phyloP scores from a whole-genome alignment of 1,140 invertebrate species.

The Heliconius hermathena region DNA sequence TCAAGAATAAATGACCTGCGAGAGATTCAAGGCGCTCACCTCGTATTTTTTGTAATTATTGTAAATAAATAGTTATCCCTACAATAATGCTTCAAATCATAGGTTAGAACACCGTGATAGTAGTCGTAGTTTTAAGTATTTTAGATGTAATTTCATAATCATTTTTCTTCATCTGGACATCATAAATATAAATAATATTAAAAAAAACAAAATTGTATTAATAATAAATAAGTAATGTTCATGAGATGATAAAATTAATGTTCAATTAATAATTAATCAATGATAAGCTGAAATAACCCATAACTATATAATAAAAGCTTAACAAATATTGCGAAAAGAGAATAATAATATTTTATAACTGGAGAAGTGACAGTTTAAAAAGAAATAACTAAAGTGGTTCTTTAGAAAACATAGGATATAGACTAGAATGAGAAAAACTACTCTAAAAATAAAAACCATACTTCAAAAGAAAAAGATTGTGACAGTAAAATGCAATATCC shows the following conservation, averaged over 20 bases:
- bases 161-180: background rate
- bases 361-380: background rate
- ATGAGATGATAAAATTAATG: background rate
- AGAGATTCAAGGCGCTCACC: conserved; percentile 55
- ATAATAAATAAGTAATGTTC: conserved; percentile 1
- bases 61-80: conserved; percentile 64
- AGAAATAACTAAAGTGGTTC: conserved; percentile 1
- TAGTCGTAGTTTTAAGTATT: conserved; percentile 65
- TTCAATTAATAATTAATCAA: background rate
- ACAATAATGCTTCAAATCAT: conserved; percentile 68
- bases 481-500: conserved; percentile 40
- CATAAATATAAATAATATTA: background rate
- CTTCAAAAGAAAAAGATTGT: conserved; percentile 32
- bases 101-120: conserved; percentile 77
- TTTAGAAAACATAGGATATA: conserved; percentile 3
- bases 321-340: background rate
- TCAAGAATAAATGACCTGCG: background rate
- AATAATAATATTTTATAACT: background rate
- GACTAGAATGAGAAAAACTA: conserved; percentile 16
- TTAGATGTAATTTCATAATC: conserved; percentile 30
- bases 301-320: background rate
- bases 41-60: conserved; percentile 64
- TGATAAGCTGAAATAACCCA: background rate
- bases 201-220: background rate
- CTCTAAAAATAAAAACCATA: conserved; percentile 20